These are phyloP conservation scores for Platorchestia sp. DNA, from an alignment of 1,140 invertebrate species.

Conservation along the genomic window DNA sequence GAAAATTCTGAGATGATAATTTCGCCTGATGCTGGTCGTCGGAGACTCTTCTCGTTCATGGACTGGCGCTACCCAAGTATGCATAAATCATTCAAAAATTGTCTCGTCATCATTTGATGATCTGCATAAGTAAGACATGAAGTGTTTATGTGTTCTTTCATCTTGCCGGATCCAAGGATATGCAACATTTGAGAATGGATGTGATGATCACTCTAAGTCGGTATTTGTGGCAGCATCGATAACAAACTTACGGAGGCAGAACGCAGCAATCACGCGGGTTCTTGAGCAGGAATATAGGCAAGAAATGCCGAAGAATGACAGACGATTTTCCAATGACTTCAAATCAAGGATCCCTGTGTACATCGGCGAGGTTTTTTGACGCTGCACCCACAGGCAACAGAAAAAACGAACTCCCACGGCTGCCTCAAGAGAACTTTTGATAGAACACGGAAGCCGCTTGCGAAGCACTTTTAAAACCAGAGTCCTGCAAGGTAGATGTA, in stretches of 20 bases:
- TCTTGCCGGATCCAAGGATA: background rate
- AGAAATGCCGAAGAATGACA: background rate
- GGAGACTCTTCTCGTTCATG: background rate
- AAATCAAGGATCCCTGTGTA: background rate
- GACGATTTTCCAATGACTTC: background rate
- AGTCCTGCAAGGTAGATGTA: background rate
- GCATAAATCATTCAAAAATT: background rate
- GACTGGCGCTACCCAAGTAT: background rate
- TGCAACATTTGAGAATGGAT: background rate
- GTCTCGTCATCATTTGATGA: background rate
- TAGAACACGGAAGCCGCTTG: background rate
- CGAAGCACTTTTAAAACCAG: background rate
- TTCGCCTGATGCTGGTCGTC: background rate
- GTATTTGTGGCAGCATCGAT: background rate
- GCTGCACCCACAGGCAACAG: background rate
- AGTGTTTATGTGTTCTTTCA: slow-evolving; percentile 4
- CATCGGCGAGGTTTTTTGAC: background rate
- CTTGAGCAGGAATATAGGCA: background rate
- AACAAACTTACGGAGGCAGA: background rate
- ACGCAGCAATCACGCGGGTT: background rate
- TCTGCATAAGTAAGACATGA: slow-evolving; percentile 8
- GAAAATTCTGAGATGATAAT: background rate
- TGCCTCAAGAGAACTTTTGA: background rate
- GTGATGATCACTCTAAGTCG: background rate
- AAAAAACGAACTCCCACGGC: background rate